These are phyloP conservation scores for Manis pentadactyla DNA, from an alignment of 2,797 vertebrate genomes.

Conservation along the genomic window DNA sequence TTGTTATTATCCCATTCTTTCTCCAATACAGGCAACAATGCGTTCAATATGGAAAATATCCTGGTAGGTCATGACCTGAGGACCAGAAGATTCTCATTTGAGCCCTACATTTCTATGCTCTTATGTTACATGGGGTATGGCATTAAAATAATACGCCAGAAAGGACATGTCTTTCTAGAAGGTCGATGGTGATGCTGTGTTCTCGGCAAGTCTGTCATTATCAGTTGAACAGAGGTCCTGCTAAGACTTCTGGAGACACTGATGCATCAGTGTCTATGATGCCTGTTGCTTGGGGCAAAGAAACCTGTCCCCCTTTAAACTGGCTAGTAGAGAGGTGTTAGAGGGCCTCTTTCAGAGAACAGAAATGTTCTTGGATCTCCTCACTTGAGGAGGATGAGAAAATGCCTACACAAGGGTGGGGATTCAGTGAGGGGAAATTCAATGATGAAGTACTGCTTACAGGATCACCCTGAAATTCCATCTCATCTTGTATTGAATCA, in stretches of 20 bases:
- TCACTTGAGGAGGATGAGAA: constrained; percentile 20
- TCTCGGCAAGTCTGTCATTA: not conserved
- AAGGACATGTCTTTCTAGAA: not conserved
- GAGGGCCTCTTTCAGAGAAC: not conserved
- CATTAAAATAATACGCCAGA: not conserved
- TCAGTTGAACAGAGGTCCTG: not conserved
- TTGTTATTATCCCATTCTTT: not conserved
- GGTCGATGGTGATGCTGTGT: not conserved
- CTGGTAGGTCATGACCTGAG: not conserved
- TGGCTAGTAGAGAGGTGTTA: not conserved
- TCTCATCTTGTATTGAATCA: constrained; percentile 66
- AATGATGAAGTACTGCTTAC: constrained; percentile 6
- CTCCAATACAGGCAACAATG: not conserved
- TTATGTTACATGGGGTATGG: not conserved
- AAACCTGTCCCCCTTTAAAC: not conserved
- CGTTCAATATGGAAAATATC: not conserved
- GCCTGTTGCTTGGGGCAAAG: not conserved
- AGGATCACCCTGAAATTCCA: constrained; percentile 64
- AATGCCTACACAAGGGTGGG: not conserved
- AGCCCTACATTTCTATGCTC: not conserved
- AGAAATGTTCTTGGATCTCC: not conserved
- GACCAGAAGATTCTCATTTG: not conserved
- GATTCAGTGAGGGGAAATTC: not conserved
- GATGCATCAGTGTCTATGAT: not conserved
- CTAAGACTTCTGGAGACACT: not conserved